Evolutionary conservation across 2,797 vertebrate genomes (phyloP).

Genomic region (Myotis pilosus): DNA sequence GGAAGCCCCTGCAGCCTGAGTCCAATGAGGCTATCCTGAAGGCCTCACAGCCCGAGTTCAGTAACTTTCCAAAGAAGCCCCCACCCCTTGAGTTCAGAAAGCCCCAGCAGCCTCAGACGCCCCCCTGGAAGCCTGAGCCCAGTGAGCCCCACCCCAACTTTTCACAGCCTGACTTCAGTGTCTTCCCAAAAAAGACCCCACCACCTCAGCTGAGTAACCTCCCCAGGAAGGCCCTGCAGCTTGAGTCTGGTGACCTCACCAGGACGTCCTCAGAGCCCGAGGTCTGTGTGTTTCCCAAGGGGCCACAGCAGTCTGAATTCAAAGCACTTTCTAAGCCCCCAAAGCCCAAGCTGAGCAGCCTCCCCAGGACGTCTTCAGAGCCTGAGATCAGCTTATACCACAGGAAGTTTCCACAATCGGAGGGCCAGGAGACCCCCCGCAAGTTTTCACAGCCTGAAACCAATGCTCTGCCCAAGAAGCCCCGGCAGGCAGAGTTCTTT

Average conservation of each 20-base stretch:
- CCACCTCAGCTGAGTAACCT: neutral
- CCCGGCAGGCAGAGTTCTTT: neutral
- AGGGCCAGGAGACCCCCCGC: neutral
- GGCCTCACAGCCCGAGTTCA: neutral
- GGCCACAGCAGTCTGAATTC: neutral
- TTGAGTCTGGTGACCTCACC: neutral
- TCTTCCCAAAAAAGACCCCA: neutral
- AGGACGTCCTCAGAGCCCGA: constrained; percentile 59
- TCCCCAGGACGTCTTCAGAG: constrained; percentile 54
- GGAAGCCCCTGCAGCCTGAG: neutral
- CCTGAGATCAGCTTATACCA: neutral
- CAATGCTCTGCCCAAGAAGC: neutral
- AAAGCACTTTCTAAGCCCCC: neutral
- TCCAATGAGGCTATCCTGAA: neutral
- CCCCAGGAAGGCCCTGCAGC: neutral
- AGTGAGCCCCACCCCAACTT: neutral
- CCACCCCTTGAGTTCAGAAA: neutral
- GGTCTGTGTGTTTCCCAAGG: constrained; percentile 39
- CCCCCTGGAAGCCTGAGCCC: neutral
- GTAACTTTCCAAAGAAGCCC: neutral
- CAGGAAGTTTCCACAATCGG: neutral
- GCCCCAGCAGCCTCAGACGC: neutral
- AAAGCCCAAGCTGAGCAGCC: neutral
- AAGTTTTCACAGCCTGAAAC: constrained; percentile 57
- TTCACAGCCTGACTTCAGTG: neutral